Evolutionary conservation across 30 jellyfish, hydroid and myxozoan genomes (phyloP).

Genomic region (Haliclystus octoradiatus): DNA sequence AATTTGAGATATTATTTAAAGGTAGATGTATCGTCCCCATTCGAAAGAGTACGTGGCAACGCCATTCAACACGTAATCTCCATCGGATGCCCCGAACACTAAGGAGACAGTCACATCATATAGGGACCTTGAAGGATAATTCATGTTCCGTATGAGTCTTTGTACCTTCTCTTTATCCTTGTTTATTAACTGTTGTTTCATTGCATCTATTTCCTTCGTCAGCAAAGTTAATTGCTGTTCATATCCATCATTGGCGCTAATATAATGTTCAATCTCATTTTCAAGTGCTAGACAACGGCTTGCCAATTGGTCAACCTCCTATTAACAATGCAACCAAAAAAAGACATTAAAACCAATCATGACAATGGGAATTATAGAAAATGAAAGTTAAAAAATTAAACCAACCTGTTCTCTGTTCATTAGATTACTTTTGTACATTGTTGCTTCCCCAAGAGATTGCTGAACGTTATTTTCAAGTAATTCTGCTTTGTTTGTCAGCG

Average conservation of each 20-base stretch:
- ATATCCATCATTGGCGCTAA: slow-evolving; percentile 63
- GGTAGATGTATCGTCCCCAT: too few species aligned
- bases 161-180: slow-evolving; percentile 87
- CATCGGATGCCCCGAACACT: too few species aligned
- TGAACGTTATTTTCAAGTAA: slow-evolving; percentile 73
- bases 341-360: neutral
- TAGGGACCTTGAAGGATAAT: too few species aligned
- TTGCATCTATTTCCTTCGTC: slow-evolving; percentile 51
- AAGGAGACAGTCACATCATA: too few species aligned
- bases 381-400: neutral
- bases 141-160: too few species aligned
- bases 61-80: too few species aligned
- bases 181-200: slow-evolving; percentile 61
- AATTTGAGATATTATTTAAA: too few species aligned
- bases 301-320: slow-evolving; percentile 48
- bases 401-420: slow-evolving; percentile 58
- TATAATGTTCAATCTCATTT: slow-evolving; percentile 75
- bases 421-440: slow-evolving; percentile 25
- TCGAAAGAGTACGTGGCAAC: too few species aligned
- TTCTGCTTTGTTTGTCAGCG: slow-evolving; percentile 78
- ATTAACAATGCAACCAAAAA: neutral
- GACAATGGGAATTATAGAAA: neutral
- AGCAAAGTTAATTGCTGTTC: slow-evolving; percentile 68
- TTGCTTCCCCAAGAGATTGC: slow-evolving; percentile 72
- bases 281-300: slow-evolving; percentile 74